Conservation (phyloP, 2,113 vertebrate species). For the Pyxicephalus adspersus region DNA sequence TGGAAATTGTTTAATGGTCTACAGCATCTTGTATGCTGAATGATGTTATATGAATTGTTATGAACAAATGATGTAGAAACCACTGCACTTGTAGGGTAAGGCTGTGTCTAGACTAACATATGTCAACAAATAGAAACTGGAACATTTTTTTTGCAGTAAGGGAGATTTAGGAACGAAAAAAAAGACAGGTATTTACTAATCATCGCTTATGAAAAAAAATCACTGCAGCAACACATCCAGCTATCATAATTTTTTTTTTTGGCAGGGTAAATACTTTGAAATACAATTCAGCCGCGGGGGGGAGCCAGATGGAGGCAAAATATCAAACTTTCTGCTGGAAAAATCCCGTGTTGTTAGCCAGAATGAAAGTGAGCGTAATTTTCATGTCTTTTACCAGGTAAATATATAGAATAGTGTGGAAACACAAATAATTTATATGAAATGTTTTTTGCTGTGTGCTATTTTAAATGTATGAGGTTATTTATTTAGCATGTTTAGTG, state of each 20-base stretch:
- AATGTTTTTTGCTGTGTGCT: neutral
- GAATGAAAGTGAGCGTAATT: slow-evolving; percentile 93
- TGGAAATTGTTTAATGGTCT: too few species aligned
- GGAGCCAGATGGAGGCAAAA: slow-evolving; percentile 93
- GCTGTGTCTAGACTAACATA: too few species aligned
- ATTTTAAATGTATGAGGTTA: neutral
- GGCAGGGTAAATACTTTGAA: slow-evolving; percentile 96
- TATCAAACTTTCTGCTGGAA: slow-evolving; percentile 96
- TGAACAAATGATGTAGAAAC: too few species aligned
- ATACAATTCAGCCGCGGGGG: slow-evolving; percentile 97
- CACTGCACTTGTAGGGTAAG: too few species aligned
- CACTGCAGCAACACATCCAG: neutral
- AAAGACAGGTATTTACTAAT: neutral
- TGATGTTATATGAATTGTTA: too few species aligned
- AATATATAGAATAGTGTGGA: neutral
- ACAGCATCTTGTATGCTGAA: too few species aligned
- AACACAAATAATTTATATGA: neutral
- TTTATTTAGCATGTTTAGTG: too few species aligned
- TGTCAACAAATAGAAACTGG: too few species aligned
- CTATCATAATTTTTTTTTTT: neutral
- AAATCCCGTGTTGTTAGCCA: slow-evolving; percentile 95
- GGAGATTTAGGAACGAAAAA: neutral
- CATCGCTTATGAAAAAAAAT: neutral
- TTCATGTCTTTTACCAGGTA: slow-evolving; percentile 98
- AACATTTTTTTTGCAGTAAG: too few species aligned